phyloP scores from a whole-genome alignment of 2,797 vertebrate species.

The Gallinago nigripennis region DNA sequence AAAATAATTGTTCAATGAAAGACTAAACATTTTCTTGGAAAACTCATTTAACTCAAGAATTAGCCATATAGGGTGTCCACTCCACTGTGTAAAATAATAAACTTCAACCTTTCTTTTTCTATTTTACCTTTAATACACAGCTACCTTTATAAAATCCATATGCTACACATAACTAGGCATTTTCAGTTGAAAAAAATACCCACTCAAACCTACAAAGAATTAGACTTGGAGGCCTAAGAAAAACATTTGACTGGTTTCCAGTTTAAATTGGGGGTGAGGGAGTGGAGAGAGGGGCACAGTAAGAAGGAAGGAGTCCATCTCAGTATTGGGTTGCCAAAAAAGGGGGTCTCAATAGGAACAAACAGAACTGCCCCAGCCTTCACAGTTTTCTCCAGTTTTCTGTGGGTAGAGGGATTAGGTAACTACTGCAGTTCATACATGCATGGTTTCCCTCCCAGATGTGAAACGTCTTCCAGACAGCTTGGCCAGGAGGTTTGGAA shows the following conservation, averaged over 20 bases:
- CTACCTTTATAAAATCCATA: slow-evolving; percentile 29
- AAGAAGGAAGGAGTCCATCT: not conserved
- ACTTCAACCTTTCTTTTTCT: not conserved
- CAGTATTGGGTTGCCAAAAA: not conserved
- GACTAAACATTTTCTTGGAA: slow-evolving; percentile 43
- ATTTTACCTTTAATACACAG: not conserved
- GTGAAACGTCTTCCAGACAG: not conserved
- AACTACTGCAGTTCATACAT: not conserved
- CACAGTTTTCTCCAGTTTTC: not conserved
- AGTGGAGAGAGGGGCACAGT: not conserved
- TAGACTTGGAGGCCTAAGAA: not conserved
- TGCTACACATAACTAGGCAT: not conserved
- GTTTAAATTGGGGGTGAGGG: not conserved
- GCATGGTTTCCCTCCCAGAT: not conserved
- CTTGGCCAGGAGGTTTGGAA: not conserved
- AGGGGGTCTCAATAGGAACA: not conserved
- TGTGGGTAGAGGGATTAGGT: not conserved
- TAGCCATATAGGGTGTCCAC: not conserved
- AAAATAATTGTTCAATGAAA: slow-evolving; percentile 57
- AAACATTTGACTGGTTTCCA: not conserved
- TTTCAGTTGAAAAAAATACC: not conserved
- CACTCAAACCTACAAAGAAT: not conserved
- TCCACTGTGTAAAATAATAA: slow-evolving; percentile 8
- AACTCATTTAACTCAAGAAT: slow-evolving; percentile 15
- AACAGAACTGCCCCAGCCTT: not conserved